Evolutionary conservation across 92 coral and sea anemone species (phyloP).

Genomic region (Muricea muricata): DNA sequence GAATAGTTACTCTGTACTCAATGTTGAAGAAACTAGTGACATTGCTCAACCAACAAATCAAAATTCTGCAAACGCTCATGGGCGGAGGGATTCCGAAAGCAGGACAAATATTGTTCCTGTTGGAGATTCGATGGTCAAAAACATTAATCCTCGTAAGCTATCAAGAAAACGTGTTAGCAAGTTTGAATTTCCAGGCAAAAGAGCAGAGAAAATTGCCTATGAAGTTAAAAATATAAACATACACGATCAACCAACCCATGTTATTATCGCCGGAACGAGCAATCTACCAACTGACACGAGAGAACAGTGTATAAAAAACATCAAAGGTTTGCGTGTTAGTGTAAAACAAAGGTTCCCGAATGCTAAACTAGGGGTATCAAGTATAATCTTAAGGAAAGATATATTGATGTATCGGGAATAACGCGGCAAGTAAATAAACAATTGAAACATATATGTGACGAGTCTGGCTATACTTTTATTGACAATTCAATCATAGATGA

Average conservation of each 20-base stretch:
- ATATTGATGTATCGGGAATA: too few relatives aligned
- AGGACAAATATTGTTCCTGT: neutral
- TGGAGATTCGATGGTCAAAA: neutral
- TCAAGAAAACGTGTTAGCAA: neutral
- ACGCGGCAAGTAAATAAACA: too few relatives aligned
- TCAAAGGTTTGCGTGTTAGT: neutral
- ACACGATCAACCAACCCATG: neutral
- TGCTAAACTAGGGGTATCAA: neutral
- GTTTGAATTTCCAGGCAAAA: neutral
- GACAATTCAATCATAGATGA: too few relatives aligned
- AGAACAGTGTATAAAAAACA: neutral
- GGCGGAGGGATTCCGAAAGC: too few relatives aligned
- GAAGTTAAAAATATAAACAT: neutral
- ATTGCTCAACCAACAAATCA: too few relatives aligned
- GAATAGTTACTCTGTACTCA: too few relatives aligned
- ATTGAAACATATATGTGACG: too few relatives aligned
- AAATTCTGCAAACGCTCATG: too few relatives aligned
- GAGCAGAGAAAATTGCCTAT: neutral
- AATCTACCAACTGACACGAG: neutral
- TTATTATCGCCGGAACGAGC: neutral
- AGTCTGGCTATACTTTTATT: too few relatives aligned
- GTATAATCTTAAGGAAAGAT: neutral
- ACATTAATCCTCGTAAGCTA: neutral
- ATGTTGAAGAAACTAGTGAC: too few relatives aligned
- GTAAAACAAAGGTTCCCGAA: neutral